phyloP scores from a whole-genome alignment of 2,888 invertebrate species.

The Brachycybe producta region DNA sequence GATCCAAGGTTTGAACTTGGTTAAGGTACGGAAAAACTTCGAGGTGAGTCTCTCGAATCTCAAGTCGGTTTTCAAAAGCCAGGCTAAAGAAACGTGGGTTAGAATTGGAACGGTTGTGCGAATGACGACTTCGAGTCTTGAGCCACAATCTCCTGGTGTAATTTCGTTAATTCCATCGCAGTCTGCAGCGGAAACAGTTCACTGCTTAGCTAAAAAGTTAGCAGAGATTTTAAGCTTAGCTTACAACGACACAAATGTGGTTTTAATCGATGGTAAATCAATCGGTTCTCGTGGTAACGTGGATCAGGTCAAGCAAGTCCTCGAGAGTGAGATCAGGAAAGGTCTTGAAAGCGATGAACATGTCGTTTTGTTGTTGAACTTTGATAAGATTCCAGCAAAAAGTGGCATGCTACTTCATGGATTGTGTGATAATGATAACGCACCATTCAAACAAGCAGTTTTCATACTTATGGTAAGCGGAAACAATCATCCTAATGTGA shows the following conservation, averaged over 20 bases:
- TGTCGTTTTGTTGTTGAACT: slow-evolving; percentile 7
- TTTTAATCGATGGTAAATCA: too few relatives aligned
- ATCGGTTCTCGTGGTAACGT: too few relatives aligned
- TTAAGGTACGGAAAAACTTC: background rate
- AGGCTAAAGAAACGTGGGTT: background rate
- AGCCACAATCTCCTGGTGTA: background rate
- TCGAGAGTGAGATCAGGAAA: too few relatives aligned
- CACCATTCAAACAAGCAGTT: slow-evolving; percentile 11
- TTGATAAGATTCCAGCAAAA: background rate
- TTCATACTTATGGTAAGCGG: slow-evolving; percentile 5
- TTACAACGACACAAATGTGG: background rate
- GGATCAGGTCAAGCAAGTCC: too few relatives aligned
- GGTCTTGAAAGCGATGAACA: slow-evolving; percentile 1
- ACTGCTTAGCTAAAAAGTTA: background rate
- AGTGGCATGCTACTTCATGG: slow-evolving; percentile 14
- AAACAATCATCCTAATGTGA: background rate
- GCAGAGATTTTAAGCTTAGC: background rate
- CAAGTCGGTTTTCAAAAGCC: background rate
- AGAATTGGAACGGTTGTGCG: background rate
- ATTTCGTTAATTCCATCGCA: background rate
- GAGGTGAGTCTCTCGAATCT: background rate
- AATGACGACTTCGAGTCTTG: background rate
- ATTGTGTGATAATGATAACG: slow-evolving; percentile 11
- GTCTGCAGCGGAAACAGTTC: background rate
- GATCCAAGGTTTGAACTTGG: background rate